Percentiles rank a stretch among this genome's conserved stretches.
Evolutionary conservation across 2,797 vertebrate genomes (phyloP).

Genomic region (Halcyon badia): DNA sequence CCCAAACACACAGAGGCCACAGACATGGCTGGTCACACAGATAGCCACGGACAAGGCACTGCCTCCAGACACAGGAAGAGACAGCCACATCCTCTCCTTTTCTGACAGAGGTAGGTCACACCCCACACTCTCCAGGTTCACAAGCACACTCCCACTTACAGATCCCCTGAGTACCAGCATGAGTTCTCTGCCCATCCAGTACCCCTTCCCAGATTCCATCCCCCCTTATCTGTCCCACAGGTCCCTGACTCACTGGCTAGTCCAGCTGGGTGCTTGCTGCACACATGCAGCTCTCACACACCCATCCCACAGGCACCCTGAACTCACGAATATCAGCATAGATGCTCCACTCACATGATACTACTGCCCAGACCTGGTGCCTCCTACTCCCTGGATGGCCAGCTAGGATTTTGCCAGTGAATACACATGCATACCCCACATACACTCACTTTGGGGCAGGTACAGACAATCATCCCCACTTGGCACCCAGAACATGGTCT

Average conservation of each 20-base stretch:
- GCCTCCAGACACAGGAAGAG: neutral
- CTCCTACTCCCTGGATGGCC: fast-evolving
- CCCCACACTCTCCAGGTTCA: neutral
- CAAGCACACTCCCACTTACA: neutral
- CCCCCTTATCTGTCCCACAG: fast-evolving
- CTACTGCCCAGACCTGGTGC: fast-evolving
- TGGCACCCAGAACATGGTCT: fast-evolving
- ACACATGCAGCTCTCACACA: neutral
- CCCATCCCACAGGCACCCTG: fast-evolving
- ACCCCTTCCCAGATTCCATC: fast-evolving
- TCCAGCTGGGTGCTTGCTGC: neutral
- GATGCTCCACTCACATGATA: fast-evolving
- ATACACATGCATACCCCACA: fast-evolving
- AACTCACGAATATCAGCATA: fast-evolving
- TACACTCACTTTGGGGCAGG: fast-evolving
- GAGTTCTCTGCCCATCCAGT: fast-evolving
- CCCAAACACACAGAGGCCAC: neutral
- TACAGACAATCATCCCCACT: fast-evolving
- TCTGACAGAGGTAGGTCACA: neutral
- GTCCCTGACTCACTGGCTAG: fast-evolving
- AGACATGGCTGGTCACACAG: fast-evolving
- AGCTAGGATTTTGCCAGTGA: neutral
- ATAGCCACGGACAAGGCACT: fast-evolving
- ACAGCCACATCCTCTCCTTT: fast-evolving
- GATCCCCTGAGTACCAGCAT: fast-evolving